Base-by-base conservation (phyloP, 1,140 invertebrate species). In the Drosophila watanabei region DNA sequence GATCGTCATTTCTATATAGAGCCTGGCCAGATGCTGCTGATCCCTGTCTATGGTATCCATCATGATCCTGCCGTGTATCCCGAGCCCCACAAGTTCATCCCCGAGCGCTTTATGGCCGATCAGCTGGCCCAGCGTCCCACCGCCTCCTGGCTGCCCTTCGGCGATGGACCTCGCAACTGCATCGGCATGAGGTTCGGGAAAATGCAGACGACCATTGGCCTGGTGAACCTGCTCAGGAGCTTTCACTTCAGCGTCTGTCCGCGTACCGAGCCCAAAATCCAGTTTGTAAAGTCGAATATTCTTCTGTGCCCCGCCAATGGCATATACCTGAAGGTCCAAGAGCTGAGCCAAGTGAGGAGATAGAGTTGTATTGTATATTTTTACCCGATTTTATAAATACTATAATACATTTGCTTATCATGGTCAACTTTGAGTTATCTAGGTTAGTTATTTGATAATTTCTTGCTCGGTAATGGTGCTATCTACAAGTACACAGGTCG, bases 1-100 rank as follows among this genome's bases (percentile, higher is more conserved):
- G 65, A 90, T 56, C 60, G 70, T 2, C 71, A 82, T 16, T 90
- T 75, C 24, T 90, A 80, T 18, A 91, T 90, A 5, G 75, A 90
- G 18, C 82, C 87, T 2, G 87, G 76, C 0, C 87, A 90, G 7
- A 93, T 94, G 14, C 81, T 96, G 0, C 57, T 94, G 4, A 94
- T 96, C 41, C 95, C 96, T 0, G 93, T 95, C 0, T 94, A 94
- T 73, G 94, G 93, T 8, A 93, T 97, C 33, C 96, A 97, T 73
- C 93, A 93, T 33, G 94, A 96, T 92, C 80, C 93, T 10, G 77
- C 82, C 8, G 86, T 94, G 46, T 96, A 94, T 80, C 94, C 94
- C 0, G 93, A 96, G 49, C 95, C 95, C 4, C 93, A 95, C 11
- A 80, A 92, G 43, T 96, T 95, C 64, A 94, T 95, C 78, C 95